Evolutionary conservation across 2,888 invertebrate species (phyloP).

Genomic region (Dastarcus helophoroides): DNA sequence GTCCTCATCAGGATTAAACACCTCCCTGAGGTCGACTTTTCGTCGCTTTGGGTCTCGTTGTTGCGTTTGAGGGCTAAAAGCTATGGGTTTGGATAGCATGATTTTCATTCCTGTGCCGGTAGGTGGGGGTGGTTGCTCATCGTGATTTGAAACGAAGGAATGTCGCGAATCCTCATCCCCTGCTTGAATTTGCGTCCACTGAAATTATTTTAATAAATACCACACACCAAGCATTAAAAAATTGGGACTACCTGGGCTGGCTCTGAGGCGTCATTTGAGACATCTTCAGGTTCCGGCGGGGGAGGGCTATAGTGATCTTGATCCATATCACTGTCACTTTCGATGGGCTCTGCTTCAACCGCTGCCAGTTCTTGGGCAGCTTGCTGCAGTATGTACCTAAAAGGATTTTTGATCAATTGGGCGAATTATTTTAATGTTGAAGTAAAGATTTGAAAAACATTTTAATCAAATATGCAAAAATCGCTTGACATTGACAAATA

Average conservation of each 20-base stretch:
- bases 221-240: slow-evolving; percentile 4
- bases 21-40: slow-evolving; percentile 70
- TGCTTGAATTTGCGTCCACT: slow-evolving; percentile 36
- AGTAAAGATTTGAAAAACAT: too few species aligned
- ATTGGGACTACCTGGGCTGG: slow-evolving; percentile 28
- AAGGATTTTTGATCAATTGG: slow-evolving; percentile 10
- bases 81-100: slow-evolving; percentile 34
- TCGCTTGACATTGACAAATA: too few species aligned
- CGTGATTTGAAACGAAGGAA: slow-evolving; percentile 35
- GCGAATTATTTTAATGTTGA: too few species aligned
- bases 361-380: slow-evolving; percentile 51
- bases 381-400: slow-evolving; percentile 43
- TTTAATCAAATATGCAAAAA: too few species aligned
- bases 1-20: slow-evolving; percentile 78
- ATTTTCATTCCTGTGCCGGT: slow-evolving; percentile 34
- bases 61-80: slow-evolving; percentile 36
- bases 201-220: slow-evolving; percentile 10
- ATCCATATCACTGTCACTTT: slow-evolving; percentile 51
- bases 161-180: slow-evolving; percentile 40
- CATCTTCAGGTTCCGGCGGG: slow-evolving; percentile 27
- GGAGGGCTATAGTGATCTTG: slow-evolving; percentile 32
- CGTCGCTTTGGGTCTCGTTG: slow-evolving; percentile 48
- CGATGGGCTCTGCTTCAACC: slow-evolving; percentile 61
- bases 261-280: slow-evolving; percentile 27
- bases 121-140: slow-evolving; percentile 26